Evolutionary conservation across 2,888 invertebrate species (phyloP), one percentile per base, ranked within the genome.

Genomic region (Nematopogon swammerdamellus): DNA sequence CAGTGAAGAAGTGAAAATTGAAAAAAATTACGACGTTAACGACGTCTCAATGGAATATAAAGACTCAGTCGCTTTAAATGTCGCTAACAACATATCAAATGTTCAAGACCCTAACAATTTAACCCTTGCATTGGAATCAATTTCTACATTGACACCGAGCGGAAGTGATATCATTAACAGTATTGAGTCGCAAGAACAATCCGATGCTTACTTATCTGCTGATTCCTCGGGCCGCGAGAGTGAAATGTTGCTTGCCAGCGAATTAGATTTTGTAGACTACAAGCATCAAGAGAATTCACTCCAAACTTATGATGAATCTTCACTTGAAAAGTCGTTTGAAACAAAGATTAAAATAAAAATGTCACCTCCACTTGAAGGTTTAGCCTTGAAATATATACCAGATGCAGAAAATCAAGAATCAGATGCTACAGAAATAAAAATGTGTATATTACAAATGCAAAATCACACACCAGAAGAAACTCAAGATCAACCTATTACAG

Each of bases 281-380:
- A 36, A 36, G 25, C 4, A 25, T 25, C 25, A 8, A 25, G 25
- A 25, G 8, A 25, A 25, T 25, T n/a, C n/a, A n/a, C n/a, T n/a
- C n/a, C 25, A 25, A 25, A 25, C 25, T 25, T n/a, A n/a, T n/a
- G n/a, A n/a, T n/a, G n/a, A n/a, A n/a, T n/a, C n/a, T n/a, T n/a
- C n/a, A n/a, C n/a, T n/a, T n/a, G 57, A 59, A 50, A 57, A 59
- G 20, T 53, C 56, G 19, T 53, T 60, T 51, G 53, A 46, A n/a
- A 54, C 52, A 6, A 55, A 60, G 48, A 57, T 50, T 18, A 60
- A 59, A 54, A 50, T 59, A 2, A 52, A 47, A 2, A 19, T 45
- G n/a, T 56, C 61, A 16, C 64, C 67, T 30, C 65, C 71, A 17
- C 52, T 52, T 43, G 19, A 5, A 16, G 45, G 25, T 25, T 25